These are phyloP conservation scores for Porites australiensis DNA, from an alignment of 64 coral and sea anemone genomes.

Conservation along the genomic window DNA sequence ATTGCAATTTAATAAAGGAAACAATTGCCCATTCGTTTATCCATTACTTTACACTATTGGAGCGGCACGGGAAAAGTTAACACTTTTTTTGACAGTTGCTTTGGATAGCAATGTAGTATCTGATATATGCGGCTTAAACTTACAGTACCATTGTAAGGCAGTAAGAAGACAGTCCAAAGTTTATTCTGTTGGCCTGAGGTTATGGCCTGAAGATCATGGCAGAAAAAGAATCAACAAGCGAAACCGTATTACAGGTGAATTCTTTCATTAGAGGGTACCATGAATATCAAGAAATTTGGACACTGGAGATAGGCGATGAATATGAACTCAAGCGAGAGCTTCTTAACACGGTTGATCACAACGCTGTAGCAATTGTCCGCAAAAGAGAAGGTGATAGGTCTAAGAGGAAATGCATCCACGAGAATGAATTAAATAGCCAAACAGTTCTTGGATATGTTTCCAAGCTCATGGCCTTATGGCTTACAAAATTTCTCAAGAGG, in stretches of 20 bases:
- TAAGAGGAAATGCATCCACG: slow-evolving; percentile 6
- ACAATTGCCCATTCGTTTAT: slow-evolving; percentile 29
- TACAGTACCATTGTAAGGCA: slow-evolving; percentile 18
- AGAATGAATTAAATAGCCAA: slow-evolving; percentile 39
- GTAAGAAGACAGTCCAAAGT: not conserved
- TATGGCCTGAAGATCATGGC: not conserved
- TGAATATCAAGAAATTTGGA: slow-evolving; percentile 53
- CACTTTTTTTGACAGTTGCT: slow-evolving; percentile 32
- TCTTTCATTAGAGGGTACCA: slow-evolving; percentile 41
- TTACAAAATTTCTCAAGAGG: not conserved
- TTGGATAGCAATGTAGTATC: slow-evolving; percentile 21
- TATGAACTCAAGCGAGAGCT: slow-evolving; percentile 55
- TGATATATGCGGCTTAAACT: slow-evolving; percentile 22
- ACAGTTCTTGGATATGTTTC: slow-evolving; percentile 51
- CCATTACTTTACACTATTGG: slow-evolving; percentile 18
- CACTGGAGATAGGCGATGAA: slow-evolving; percentile 35
- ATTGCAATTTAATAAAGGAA: slow-evolving; percentile 12
- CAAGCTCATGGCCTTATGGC: slow-evolving; percentile 31
- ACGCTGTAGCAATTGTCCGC: slow-evolving; percentile 41
- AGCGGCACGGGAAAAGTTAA: slow-evolving; percentile 35
- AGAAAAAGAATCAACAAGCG: slow-evolving; percentile 3
- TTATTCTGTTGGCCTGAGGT: slow-evolving; percentile 3
- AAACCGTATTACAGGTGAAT: not conserved
- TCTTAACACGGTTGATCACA: slow-evolving; percentile 43
- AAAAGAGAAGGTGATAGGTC: slow-evolving; percentile 22